These are phyloP conservation scores for Aradophagus sp. DNA, from an alignment of 1,140 invertebrate species.

Conservation along the genomic window DNA sequence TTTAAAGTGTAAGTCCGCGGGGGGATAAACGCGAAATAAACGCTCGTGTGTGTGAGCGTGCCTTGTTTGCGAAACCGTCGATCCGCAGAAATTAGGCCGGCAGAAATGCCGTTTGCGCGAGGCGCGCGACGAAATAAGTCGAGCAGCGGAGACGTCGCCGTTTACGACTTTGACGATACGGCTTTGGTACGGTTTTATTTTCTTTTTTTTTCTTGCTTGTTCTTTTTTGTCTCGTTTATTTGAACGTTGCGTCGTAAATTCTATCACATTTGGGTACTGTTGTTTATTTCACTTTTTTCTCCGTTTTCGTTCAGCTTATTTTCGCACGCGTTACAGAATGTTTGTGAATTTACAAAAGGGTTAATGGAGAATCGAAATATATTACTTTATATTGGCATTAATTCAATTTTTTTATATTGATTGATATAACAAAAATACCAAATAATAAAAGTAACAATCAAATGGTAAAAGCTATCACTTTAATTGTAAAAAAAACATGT, in stretches of 20 bases:
- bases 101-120: constrained; percentile 30
- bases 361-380: no score
- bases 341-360: no score
- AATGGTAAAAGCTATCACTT: background rate
- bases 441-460: no score
- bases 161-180: constrained; percentile 3
- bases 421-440: no score
- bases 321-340: no score
- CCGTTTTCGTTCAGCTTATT: background rate
- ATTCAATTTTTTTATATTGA: no score
- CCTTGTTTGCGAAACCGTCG: constrained; percentile 53
- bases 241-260: constrained; percentile 5
- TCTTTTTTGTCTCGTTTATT: no score
- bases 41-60: constrained; percentile 30
- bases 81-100: constrained; percentile 57
- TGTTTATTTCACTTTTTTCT: no score
- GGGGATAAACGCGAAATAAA: constrained; percentile 33
- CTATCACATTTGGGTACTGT: background rate
- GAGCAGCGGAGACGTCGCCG: constrained; percentile 8
- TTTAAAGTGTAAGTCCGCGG: constrained; percentile 20
- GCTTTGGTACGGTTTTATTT: no score
- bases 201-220: constrained; percentile 5
- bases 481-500: no score
- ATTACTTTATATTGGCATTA: no score
- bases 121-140: constrained; percentile 9